Percentiles rank a stretch among this genome's conserved stretches.
phyloP scores from a whole-genome alignment of 2,888 invertebrate genomes.

The Suillia variegata region DNA sequence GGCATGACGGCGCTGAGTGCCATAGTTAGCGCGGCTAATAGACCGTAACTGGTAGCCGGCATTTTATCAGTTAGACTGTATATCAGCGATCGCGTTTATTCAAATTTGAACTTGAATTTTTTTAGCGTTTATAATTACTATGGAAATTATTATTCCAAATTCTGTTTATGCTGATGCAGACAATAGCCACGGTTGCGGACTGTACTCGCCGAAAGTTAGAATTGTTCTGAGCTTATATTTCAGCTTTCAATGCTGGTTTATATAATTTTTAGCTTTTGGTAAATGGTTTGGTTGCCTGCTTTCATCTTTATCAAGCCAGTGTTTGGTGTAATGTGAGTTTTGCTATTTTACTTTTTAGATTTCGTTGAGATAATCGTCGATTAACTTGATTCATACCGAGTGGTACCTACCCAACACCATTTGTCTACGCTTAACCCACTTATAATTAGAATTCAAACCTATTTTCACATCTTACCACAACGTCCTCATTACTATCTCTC shows the following conservation, averaged over 20 bases:
- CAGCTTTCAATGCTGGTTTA: slow-evolving; percentile 40
- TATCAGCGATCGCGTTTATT: no score
- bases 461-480: slow-evolving; percentile 6
- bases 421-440: neutral
- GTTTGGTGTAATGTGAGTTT: no score
- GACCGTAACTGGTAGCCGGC: slow-evolving; percentile 25
- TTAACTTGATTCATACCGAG: neutral
- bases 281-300: neutral
- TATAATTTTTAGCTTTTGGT: slow-evolving; percentile 28
- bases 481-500: neutral
- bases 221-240: slow-evolving; percentile 45
- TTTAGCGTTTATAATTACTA: neutral
- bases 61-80: no score
- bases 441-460: neutral
- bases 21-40: slow-evolving; percentile 35
- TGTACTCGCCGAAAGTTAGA: slow-evolving; percentile 27
- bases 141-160: neutral
- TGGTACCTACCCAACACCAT: neutral
- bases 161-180: slow-evolving; percentile 11
- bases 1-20: slow-evolving; percentile 3
- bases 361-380: neutral
- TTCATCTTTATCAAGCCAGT: no score
- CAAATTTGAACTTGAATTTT: slow-evolving; percentile 19
- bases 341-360: no score
- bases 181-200: no score